These are phyloP conservation scores for Eubucco bourcierii DNA, from an alignment of 2,113 vertebrate genomes.

Conservation along the genomic window DNA sequence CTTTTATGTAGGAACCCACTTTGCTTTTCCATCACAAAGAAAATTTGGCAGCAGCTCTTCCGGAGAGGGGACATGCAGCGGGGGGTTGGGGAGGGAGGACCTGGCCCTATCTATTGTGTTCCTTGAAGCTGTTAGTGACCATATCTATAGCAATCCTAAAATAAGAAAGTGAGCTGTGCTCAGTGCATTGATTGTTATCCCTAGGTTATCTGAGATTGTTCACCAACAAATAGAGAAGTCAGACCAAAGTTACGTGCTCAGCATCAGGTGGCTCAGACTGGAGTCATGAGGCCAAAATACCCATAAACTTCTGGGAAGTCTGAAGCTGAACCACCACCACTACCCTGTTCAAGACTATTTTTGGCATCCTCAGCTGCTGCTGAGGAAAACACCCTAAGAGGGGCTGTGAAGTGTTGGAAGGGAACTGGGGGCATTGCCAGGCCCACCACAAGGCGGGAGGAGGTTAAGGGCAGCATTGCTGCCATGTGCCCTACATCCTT, in stretches of 20 bases:
- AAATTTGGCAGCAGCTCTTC: neutral
- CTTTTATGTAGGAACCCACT: neutral
- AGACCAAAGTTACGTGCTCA: neutral
- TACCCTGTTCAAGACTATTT: constrained; percentile 24
- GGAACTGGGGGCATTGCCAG: neutral
- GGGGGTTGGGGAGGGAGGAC: neutral
- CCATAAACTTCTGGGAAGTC: constrained; percentile 19
- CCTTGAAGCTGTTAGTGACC: neutral
- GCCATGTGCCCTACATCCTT: neutral
- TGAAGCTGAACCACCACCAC: neutral
- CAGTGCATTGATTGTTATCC: neutral
- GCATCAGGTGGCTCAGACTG: neutral
- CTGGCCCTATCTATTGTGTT: constrained; percentile 32
- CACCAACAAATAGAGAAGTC: neutral
- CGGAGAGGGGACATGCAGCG: neutral
- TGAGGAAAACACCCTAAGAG: neutral
- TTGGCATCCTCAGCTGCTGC: constrained; percentile 30
- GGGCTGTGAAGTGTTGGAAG: rapidly evolving
- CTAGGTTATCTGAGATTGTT: neutral
- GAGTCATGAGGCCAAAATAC: neutral
- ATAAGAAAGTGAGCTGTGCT: constrained; percentile 19
- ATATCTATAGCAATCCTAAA: constrained; percentile 17
- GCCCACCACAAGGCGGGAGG: neutral
- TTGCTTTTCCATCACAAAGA: neutral
- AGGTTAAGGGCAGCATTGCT: neutral